Evolutionary conservation across 2,113 vertebrate genomes (phyloP), one percentile per base, ranked within the genome.

Genomic region (Ceyx melanurus): DNA sequence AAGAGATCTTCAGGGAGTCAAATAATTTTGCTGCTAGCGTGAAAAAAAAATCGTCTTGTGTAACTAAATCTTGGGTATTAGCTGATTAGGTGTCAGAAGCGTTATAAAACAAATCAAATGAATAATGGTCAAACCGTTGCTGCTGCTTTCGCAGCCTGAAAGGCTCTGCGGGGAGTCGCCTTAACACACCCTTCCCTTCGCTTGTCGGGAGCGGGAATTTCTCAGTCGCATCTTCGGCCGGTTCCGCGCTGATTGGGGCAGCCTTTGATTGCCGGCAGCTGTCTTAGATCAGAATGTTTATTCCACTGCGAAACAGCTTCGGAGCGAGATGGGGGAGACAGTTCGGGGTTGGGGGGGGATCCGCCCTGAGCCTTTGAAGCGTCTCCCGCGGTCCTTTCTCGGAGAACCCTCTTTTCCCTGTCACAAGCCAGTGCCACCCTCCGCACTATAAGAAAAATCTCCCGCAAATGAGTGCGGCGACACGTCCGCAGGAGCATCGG

Each of bases 211-310:
- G 48, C 23, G 60, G 58, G 71, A n/a, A 62, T 90, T 96, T 91
- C 86, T 86, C 96, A 61, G 42, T 16, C 84, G 54, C 84, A 64
- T 96, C 77, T 82, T 86, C 61, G 26, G 56, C 56, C 37, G 9
- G 53, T 72, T 85, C 66, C 50, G 82, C 78, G 65, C 62, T 70
- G 82, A 77, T 82, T 54, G 82, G 88, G 85, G 71, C 17, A 29
- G 82, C 82, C 95, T 96, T 94, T 94, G 95, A 89, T 89, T 93
- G 57, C 57, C 60, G 42, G 94, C 95, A 97, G 96, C 96, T 97
- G 96, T 76, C 93, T 96, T 79, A 75, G 74, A 92, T 98, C 95
- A 96, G 91, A 85, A 88, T 97, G 95, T 95, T 96, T 97, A 97
- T 97, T 97, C 77, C 86, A 76, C 64, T 26, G 80, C 46, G 92